Evolutionary conservation across 1,140 invertebrate species (phyloP), one percentile per base, ranked within the genome.

Genomic region (Drosophila tani): DNA sequence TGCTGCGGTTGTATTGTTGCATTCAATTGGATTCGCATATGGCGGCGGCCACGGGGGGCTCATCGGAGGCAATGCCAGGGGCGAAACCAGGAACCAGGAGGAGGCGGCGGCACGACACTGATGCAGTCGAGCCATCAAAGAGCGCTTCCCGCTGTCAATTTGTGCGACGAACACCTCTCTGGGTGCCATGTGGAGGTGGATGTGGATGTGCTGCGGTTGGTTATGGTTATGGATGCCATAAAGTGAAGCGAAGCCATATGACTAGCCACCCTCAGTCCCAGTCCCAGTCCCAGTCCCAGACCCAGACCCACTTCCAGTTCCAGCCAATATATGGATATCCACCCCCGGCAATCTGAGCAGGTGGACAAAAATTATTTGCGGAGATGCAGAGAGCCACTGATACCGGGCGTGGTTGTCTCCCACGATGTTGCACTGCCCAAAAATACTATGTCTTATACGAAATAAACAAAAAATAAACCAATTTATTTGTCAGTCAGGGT

Each of bases 11-110:
- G 46, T 49, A 66, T 57, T 70, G 79, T 80, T 86, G 83, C 83
- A 82, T 90, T 88, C 84, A 88, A 90, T 90, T 90, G 85, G 84
- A 88, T 88, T 88, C 70, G 45, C 68, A 67, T 40, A 70, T 35
- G 66, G 12, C 24, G 60, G 47, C 17, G 29, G 21, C 32, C 32
- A 38, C 32, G 65, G 19, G 21, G 59, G 58, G 35, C 32, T 6
- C 17, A n/a, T 21, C 17, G 53, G 35, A 2, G 51, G 51, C 51
- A 38, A 55, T 38, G 8, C 35, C 53, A 55, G 32, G 32, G 53
- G 14, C 53, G 35, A 8, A n/a, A 35, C 35, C 53, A 40, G 53
- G 53, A 56, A 38, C 53, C 53, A 19, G 19, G 35, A 56, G 53
- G 35, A 56, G 40, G 53, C 53, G 40, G 53, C 53, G 51, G 14